Conservation (phyloP, 2,888 invertebrate species). For the Mycalesis mineus region DNA sequence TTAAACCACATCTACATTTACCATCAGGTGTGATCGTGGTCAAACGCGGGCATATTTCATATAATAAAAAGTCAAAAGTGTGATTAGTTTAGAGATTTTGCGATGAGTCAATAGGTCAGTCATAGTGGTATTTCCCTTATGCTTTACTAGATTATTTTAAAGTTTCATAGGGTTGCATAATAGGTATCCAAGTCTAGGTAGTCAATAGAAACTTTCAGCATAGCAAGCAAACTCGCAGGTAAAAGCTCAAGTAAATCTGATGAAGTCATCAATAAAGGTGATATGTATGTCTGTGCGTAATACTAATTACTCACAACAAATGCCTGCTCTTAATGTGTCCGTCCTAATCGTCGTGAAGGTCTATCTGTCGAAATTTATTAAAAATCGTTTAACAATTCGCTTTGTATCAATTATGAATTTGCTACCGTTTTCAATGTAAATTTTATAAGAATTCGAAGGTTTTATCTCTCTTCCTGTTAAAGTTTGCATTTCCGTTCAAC, state of each 20-base stretch:
- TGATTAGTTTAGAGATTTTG: too few species aligned
- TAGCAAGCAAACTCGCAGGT: neutral
- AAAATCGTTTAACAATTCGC: conserved; percentile 1
- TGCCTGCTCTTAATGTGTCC: neutral
- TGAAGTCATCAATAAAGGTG: neutral
- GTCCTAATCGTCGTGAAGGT: neutral
- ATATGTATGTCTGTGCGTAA: neutral
- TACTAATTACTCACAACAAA: conserved; percentile 5
- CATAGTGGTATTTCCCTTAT: too few species aligned
- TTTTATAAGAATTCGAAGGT: neutral
- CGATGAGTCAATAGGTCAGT: too few species aligned
- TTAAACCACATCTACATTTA: too few species aligned
- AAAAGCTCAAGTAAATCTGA: neutral
- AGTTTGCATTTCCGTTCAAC: neutral
- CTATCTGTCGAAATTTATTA: neutral
- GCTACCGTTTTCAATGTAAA: conserved; percentile 1
- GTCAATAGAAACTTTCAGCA: neutral
- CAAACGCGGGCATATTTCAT: too few species aligned
- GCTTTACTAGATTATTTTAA: too few species aligned
- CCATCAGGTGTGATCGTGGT: too few species aligned
- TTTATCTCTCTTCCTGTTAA: neutral
- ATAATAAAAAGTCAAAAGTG: too few species aligned
- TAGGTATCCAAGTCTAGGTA: too few species aligned
- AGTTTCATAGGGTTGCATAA: too few species aligned
- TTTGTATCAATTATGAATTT: conserved; percentile 2